Conservation (phyloP, 2,888 invertebrate species). For the Drosophila mayaguana region DNA sequence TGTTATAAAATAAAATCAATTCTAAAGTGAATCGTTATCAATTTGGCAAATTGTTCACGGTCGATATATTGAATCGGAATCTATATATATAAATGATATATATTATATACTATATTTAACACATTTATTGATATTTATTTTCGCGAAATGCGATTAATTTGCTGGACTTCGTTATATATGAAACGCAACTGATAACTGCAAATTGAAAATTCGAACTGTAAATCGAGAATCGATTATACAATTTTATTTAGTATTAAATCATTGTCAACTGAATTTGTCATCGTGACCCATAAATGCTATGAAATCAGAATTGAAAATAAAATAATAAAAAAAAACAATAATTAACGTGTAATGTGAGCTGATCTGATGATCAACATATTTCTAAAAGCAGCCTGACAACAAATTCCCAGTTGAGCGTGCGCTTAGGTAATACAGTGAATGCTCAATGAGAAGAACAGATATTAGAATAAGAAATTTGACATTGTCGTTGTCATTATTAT, state of each 20-base stretch:
- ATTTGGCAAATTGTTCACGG: slow-evolving; percentile 34
- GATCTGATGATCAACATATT: slow-evolving; percentile 12
- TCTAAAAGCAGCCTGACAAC: slow-evolving; percentile 1
- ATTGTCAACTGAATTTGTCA: slow-evolving; percentile 56
- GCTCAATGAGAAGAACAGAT: background rate
- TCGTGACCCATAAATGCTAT: slow-evolving; percentile 14
- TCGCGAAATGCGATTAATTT: slow-evolving; percentile 39
- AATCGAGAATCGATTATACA: slow-evolving; percentile 18
- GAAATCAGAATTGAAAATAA: background rate
- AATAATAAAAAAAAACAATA: background rate
- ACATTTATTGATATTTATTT: slow-evolving; percentile 25
- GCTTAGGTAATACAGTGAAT: slow-evolving; percentile 1
- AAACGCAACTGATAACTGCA: slow-evolving; percentile 35
- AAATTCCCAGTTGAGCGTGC: background rate
- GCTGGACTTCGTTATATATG: slow-evolving; percentile 48
- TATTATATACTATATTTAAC: slow-evolving; percentile 10
- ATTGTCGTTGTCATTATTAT: too few relatives aligned
- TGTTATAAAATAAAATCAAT: slow-evolving; percentile 20
- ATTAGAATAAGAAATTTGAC: background rate
- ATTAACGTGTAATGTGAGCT: slow-evolving; percentile 26
- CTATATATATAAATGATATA: slow-evolving; percentile 18
- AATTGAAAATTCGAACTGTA: slow-evolving; percentile 10
- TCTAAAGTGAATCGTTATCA: slow-evolving; percentile 51
- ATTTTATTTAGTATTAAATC: slow-evolving; percentile 25
- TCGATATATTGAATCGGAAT: slow-evolving; percentile 35